Base-by-base conservation (phyloP, 2,797 vertebrate species). In the Pseudomugil tenellus region DNA sequence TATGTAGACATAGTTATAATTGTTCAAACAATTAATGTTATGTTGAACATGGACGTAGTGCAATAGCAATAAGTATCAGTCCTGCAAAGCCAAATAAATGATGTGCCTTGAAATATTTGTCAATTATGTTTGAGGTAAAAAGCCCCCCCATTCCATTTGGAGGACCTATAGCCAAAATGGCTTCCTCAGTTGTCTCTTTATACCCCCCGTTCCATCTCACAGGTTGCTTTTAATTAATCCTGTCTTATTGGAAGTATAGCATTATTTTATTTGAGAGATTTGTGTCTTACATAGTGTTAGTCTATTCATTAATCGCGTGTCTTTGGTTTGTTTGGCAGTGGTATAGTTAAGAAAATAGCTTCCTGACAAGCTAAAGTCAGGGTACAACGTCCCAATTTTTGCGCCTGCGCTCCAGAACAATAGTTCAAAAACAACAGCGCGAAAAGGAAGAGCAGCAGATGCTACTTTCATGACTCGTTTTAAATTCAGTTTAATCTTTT, bases 401-500 rank as follows among this genome's bases (percentile, higher is more conserved):
- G 39, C 73, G 77, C 79, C 72, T 83, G 83, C 85, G 85, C 49
- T 0, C 6, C 39, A 31, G 13, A 0, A 0, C 0, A 49, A 28
- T 21, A 0, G 7, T 84, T 87, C 31, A 62, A 87, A 81, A 77
- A 58, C 26, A 64, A 9, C 19, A 59, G 83, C 83, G 87, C 81
- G 80, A 75, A 83, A 72, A 61, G 4, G 6, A 0, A 4, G 12
- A 12, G 13, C 6, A 6, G 13, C 17, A 4, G 8, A 3, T n/a
- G 8, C 25, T 14, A 6, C 3, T 52, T 17, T 52, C 5, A 17
- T 28, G 13, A 37, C 0, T 2, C 1, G 0, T 28, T 26, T 48
- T 34, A 1, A 16, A 37, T 39, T 58, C 21, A 0, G 26, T 0
- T 3, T 19, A 1, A 23, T 28, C 9, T 7, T 4, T 6, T 5